Percentiles rank a stretch among this genome's conserved stretches.
Conservation (phyloP, 2,888 invertebrate species). For the Sesamia inferens region DNA sequence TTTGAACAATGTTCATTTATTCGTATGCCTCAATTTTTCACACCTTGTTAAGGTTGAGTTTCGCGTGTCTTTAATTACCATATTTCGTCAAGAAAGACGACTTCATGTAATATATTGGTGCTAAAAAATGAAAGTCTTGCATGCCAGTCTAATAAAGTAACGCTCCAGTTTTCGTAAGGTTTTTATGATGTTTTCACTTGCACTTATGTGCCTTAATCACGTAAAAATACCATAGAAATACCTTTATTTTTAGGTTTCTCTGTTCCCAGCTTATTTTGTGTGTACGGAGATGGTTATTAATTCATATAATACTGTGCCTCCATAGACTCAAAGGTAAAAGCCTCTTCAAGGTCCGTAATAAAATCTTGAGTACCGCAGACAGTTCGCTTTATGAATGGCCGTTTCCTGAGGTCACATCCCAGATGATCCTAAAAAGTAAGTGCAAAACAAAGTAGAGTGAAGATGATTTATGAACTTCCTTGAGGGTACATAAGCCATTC, state of each 20-base stretch:
- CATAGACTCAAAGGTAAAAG: conserved; percentile 50
- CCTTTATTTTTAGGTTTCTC: conserved; percentile 21
- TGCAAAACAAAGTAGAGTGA: conserved; percentile 39
- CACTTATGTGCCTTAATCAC: conserved; percentile 46
- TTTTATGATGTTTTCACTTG: conserved; percentile 63
- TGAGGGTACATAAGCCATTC: conserved; percentile 40
- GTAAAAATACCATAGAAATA: conserved; percentile 37
- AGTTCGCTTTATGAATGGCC: conserved; percentile 48
- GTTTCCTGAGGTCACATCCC: conserved; percentile 37
- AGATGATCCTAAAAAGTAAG: conserved; percentile 50
- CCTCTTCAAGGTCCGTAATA: conserved; percentile 51
- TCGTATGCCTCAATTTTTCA: conserved; percentile 58
- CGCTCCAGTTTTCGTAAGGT: conserved; percentile 61
- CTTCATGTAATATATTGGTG: conserved; percentile 54
- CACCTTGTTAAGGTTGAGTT: conserved; percentile 61
- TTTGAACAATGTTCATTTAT: conserved; percentile 59
- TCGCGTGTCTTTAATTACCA: conserved; percentile 60
- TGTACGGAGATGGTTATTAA: conserved; percentile 49
- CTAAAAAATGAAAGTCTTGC: conserved; percentile 67
- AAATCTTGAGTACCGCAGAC: conserved; percentile 57
- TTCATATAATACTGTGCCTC: conserved; percentile 47
- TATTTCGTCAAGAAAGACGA: conserved; percentile 41
- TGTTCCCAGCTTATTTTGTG: conserved; percentile 40
- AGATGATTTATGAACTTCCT: conserved; percentile 47
- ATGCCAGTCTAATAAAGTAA: conserved; percentile 54